Percentiles rank a stretch among this genome's conserved stretches.
These are phyloP conservation scores for Saccopteryx leptura DNA, from an alignment of 2,113 vertebrate species.

Conservation along the genomic window DNA sequence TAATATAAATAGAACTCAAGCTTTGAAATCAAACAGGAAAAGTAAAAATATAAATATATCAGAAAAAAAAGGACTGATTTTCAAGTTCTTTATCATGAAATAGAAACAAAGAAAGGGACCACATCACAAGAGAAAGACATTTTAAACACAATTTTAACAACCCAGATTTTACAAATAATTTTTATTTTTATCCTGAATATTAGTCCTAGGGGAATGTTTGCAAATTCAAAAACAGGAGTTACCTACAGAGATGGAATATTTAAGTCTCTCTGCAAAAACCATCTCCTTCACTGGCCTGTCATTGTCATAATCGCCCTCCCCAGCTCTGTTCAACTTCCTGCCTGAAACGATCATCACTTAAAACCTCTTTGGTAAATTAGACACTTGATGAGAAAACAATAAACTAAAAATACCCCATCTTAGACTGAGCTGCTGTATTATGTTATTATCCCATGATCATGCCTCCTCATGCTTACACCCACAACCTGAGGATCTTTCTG, in stretches of 20 bases:
- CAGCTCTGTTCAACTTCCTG: constrained; percentile 9
- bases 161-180: constrained; percentile 7
- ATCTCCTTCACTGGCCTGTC: neutral
- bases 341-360: neutral
- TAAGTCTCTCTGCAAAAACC: neutral
- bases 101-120: constrained; percentile 9
- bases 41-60: constrained; percentile 10
- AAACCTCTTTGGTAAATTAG: neutral
- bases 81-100: neutral
- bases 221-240: neutral
- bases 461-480: neutral
- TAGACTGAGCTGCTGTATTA: neutral
- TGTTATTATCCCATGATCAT: neutral
- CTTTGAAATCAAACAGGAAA: constrained; percentile 54
- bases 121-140: neutral
- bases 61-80: constrained; percentile 7
- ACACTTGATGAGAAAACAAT: neutral
- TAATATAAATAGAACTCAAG: constrained; percentile 38
- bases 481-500: neutral
- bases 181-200: constrained; percentile 13
- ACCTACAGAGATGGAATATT: neutral
- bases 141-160: constrained; percentile 5
- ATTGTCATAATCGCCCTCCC: neutral
- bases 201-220: neutral
- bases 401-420: neutral